A percentile compares a stretch with the other conserved stretches of the same genome.
phyloP scores from a whole-genome alignment of 1,140 invertebrate species.

The Cyclargus thomasi region DNA sequence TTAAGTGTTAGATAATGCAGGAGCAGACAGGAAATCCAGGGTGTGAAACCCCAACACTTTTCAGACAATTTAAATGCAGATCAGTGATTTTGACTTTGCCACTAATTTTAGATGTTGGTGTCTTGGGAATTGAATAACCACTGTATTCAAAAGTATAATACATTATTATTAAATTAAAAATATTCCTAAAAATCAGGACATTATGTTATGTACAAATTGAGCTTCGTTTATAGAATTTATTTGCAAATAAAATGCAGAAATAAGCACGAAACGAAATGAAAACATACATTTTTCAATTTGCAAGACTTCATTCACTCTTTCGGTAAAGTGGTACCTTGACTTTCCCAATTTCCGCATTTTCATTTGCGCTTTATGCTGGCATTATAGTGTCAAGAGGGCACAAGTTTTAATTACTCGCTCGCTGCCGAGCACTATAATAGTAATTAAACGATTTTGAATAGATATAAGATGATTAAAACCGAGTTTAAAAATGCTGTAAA shows the following conservation, averaged over 20 bases:
- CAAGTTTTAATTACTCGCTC: conserved; percentile 7
- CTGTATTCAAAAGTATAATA: too few species aligned
- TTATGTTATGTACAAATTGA: too few species aligned
- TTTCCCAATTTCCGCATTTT: conserved; percentile 3
- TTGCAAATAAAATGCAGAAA: too few species aligned
- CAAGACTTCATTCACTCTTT: neutral
- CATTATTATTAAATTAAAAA: too few species aligned
- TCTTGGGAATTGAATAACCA: too few species aligned
- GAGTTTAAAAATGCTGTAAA: neutral
- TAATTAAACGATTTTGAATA: conserved; percentile 4
- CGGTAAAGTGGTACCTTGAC: neutral
- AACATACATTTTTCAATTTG: neutral
- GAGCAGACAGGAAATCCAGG: neutral
- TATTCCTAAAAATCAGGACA: too few species aligned
- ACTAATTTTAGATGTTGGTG: too few species aligned
- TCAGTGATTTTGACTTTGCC: neutral
- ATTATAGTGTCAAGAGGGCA: conserved; percentile 4
- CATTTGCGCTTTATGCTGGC: neutral
- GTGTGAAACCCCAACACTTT: neutral
- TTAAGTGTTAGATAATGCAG: conserved; percentile 10
- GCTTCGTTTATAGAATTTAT: too few species aligned
- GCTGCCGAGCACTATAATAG: conserved; percentile 1
- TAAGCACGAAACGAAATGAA: too few species aligned
- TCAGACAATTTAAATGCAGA: neutral
- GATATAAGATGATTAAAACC: neutral